These are phyloP conservation scores for Bothrops jararaca DNA, from an alignment of 2,113 vertebrate genomes.

Conservation along the genomic window DNA sequence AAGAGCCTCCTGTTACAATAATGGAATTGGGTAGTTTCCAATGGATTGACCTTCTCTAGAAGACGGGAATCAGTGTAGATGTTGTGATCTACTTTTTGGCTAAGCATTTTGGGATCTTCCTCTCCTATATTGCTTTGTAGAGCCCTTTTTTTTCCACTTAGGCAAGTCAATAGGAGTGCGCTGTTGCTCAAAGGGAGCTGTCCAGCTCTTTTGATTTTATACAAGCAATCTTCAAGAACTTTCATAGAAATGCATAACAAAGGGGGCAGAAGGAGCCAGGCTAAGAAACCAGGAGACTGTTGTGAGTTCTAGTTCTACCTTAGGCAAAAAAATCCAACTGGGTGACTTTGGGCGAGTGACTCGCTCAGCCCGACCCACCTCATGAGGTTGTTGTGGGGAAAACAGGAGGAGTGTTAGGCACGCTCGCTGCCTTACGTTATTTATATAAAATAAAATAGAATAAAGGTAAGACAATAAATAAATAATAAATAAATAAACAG, in stretches of 20 bases:
- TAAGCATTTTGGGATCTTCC: background rate
- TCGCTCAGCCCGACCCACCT: background rate
- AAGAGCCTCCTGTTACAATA: background rate
- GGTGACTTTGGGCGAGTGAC: background rate
- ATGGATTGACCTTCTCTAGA: fast-evolving
- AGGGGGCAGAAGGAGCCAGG: background rate
- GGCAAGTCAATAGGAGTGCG: constrained; percentile 35
- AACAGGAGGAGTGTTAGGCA: background rate
- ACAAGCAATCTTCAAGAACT: constrained; percentile 35
- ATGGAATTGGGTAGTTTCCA: background rate
- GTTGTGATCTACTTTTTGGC: background rate
- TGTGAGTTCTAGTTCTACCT: background rate
- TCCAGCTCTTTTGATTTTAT: constrained; percentile 40
- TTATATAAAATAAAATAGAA: background rate
- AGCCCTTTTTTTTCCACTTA: constrained; percentile 19
- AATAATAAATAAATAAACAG: background rate
- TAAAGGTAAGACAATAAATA: background rate
- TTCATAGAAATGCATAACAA: constrained; percentile 19
- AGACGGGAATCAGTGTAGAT: background rate
- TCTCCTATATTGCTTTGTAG: background rate
- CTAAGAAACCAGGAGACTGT: background rate
- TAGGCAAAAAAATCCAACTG: background rate
- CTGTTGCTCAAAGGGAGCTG: constrained; percentile 28
- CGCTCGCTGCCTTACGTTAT: background rate
- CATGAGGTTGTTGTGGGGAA: background rate